These are phyloP conservation scores for Platyscelio sp. DNA, from an alignment of 2,888 invertebrate genomes.

Conservation along the genomic window DNA sequence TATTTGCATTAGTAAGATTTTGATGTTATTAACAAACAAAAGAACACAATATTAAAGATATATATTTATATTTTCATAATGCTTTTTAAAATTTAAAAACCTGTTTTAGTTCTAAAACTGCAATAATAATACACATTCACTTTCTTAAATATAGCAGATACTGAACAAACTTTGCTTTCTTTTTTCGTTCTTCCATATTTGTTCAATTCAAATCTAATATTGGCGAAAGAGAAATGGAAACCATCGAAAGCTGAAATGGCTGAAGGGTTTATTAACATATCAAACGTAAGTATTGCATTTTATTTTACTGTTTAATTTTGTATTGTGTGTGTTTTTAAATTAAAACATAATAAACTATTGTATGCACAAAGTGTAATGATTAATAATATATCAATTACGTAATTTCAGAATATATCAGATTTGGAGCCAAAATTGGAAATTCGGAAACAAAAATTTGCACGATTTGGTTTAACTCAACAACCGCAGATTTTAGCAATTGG, in stretches of 20 bases:
- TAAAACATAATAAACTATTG: not conserved
- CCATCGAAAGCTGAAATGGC: constrained; percentile 38
- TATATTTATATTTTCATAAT: too few species aligned
- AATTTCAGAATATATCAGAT: constrained; percentile 32
- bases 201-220: constrained; percentile 18
- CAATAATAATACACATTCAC: too few species aligned
- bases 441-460: not conserved
- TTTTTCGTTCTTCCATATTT: constrained; percentile 29
- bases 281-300: not conserved
- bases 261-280: constrained; percentile 37
- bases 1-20: too few species aligned
- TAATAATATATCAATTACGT: constrained; percentile 1
- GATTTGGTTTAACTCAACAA: constrained; percentile 30
- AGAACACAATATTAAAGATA: too few species aligned
- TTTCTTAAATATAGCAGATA: too few species aligned
- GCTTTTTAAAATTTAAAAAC: too few species aligned
- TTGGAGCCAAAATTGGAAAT: constrained; percentile 1
- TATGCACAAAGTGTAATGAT: not conserved
- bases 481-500: constrained; percentile 25
- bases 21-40: too few species aligned
- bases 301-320: not conserved
- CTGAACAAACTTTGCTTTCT: too few species aligned
- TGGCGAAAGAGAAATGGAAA: constrained; percentile 25
- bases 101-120: too few species aligned
- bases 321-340: not conserved